Conservation (phyloP, 2,888 invertebrate genomes). For the Micropterix aruncella region DNA sequence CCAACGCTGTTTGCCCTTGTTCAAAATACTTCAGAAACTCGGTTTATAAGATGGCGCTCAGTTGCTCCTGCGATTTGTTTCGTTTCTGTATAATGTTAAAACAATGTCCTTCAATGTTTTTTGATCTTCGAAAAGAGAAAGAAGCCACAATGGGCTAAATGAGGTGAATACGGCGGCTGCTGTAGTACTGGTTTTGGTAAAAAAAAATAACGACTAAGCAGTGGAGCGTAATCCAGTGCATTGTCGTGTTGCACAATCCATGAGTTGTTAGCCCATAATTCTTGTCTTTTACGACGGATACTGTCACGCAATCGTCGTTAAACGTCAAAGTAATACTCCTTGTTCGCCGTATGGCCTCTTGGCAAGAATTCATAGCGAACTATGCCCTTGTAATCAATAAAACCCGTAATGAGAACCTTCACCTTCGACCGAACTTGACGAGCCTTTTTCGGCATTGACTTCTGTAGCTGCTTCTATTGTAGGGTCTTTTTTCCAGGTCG, state of each 20-base stretch:
- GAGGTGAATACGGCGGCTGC: background rate
- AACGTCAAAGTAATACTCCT: no score
- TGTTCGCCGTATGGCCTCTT: no score
- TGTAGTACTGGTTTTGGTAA: no score
- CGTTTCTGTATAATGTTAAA: background rate
- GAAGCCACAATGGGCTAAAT: background rate
- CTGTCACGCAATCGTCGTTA: no score
- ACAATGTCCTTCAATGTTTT: background rate
- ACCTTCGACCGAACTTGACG: constrained; percentile 10
- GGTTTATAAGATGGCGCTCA: constrained; percentile 4
- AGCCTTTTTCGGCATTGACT: no score
- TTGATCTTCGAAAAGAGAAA: background rate
- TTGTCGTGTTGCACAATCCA: no score
- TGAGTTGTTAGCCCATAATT: constrained; percentile 6
- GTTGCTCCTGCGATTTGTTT: constrained; percentile 4
- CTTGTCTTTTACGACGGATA: no score
- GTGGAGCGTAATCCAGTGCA: background rate
- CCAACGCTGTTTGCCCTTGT: constrained; percentile 4
- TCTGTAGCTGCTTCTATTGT: no score
- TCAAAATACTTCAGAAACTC: constrained; percentile 6
- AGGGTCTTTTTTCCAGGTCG: constrained; percentile 17
- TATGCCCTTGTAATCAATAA: constrained; percentile 9
- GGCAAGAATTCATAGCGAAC: no score
- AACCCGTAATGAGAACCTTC: constrained; percentile 11
- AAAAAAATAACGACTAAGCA: background rate